Evolutionary conservation across 2,888 invertebrate genomes (phyloP), one percentile per base, ranked within the genome.

Genomic region (Siphonodentalium dalli): DNA sequence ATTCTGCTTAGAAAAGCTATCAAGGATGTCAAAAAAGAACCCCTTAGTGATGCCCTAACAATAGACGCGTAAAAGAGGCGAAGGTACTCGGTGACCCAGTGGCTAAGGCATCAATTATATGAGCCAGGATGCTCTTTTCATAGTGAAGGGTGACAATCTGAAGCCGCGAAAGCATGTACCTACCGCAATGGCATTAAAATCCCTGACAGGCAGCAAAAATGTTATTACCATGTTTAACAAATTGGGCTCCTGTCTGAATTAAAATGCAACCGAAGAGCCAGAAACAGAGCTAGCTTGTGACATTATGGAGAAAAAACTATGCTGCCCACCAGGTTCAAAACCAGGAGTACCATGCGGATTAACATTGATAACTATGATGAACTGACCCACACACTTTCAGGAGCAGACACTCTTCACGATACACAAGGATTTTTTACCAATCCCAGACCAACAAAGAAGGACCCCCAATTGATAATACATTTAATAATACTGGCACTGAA

Each of bases 361-460:
- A 18, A 51, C 55, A 4, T 46, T 29, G 51, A 55, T 18, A 55
- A 55, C 35, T 55, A 55, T 41, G 55, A 52, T 52, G 55, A 52
- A 26, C 31, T 40, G 26, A 38, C 41, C 15, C 46, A 55, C 27
- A 52, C 55, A 18, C 37, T 55, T 15, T 44, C 51, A 15, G 51
- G 55, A 11, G 18, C 28, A 13, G 46, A 37, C 13, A 55, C 55
- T 11, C 38, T 55, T 24, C 55, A 52, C 31, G 41, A 45, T 42
- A 55, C 51, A 28, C 37, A 52, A 33, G 49, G 54, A 54, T 54
- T 8, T 44, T 38, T 20, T 54, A 50, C 40, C 54, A 54, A n/a
- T 15, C 45, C n/a, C n/a, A n/a, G n/a, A n/a, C n/a, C n/a, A n/a
- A n/a, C n/a, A n/a, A n/a, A n/a, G n/a, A n/a, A n/a, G n/a, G n/a